Evolutionary conservation across 2,113 vertebrate species (phyloP), one percentile per base, ranked within the genome.

Genomic region (Hemibagrus wyckioides): DNA sequence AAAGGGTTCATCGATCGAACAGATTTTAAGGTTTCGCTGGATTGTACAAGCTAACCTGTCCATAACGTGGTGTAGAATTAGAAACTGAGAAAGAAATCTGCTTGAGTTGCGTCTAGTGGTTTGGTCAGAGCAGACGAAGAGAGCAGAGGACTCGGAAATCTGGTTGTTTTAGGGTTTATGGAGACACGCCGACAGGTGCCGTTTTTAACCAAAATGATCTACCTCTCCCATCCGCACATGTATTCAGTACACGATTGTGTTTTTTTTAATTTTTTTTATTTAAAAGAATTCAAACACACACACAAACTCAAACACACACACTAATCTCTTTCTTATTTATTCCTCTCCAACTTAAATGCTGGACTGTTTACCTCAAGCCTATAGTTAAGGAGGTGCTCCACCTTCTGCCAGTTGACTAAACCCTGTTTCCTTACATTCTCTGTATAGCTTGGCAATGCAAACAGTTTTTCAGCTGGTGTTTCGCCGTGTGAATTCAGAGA

Each of bases 161-260:
- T 85, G 75, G 88, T 85, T 85, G 85, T 84, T 56, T 79, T 83
- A 80, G 13, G 75, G 85, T 84, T 56, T 79, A 85, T 76, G 13
- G 75, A 88, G 71, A 89, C 83, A 91, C 89, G 88, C 87, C 44
- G 56, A 88, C 92, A 77, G 89, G 92, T 92, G 86, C 92, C 90
- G 89, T 79, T 81, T 92, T 93, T 92, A 92, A 93, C 92, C 94
- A 91, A 94, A 90, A 95, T 91, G 89, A 94, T 94, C 95, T 96
- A 96, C 95, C 95, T 96, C 95, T 94, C 90, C 93, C 91, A 91
- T 90, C 91, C 54, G 90, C 91, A 91, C 91, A 93, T 88, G 93
- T 85, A 90, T 87, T 89, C 56, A 88, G 85, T 54, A 86, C 90
- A 19, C 87, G 80, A 90, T 90, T 90, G 90, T 91, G 85, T 93